Percentiles rank a stretch among this genome's conserved stretches.
These are phyloP conservation scores for Porites australiensis DNA, from an alignment of 64 coral and sea anemone species.

Conservation along the genomic window DNA sequence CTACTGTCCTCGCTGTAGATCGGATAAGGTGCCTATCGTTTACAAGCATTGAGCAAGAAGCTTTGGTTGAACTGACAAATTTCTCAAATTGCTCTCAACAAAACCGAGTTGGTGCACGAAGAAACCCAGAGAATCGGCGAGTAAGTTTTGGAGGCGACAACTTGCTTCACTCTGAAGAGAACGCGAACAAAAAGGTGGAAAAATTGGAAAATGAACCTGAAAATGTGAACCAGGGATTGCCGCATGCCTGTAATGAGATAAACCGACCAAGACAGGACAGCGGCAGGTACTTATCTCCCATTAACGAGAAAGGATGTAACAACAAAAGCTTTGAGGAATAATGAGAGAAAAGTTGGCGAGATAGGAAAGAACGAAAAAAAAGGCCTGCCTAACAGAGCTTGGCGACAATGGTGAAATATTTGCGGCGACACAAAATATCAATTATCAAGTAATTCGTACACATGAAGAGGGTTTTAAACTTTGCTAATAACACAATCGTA, in stretches of 20 bases:
- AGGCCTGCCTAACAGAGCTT: no score
- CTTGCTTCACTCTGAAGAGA: not conserved
- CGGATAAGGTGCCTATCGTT: not conserved
- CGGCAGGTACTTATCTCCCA: not conserved
- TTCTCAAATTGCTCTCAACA: not conserved
- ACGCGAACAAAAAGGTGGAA: not conserved
- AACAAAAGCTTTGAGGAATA: constrained; percentile 7
- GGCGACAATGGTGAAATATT: no score
- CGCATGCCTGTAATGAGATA: not conserved
- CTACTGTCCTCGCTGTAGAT: not conserved
- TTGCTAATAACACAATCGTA: no score
- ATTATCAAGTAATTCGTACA: no score
- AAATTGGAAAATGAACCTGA: not conserved
- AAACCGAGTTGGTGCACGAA: not conserved
- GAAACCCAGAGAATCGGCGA: constrained; percentile 1
- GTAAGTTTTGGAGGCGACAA: constrained; percentile 16
- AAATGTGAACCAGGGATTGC: not conserved
- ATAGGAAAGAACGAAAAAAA: no score
- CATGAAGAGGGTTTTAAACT: no score
- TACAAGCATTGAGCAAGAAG: not conserved
- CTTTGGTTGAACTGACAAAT: not conserved
- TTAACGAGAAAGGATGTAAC: not conserved
- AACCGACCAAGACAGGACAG: not conserved
- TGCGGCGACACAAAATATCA: no score
- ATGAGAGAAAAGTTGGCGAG: no score